Conservation (phyloP, 2,888 invertebrate genomes). For the Nymphalis polychloros region DNA sequence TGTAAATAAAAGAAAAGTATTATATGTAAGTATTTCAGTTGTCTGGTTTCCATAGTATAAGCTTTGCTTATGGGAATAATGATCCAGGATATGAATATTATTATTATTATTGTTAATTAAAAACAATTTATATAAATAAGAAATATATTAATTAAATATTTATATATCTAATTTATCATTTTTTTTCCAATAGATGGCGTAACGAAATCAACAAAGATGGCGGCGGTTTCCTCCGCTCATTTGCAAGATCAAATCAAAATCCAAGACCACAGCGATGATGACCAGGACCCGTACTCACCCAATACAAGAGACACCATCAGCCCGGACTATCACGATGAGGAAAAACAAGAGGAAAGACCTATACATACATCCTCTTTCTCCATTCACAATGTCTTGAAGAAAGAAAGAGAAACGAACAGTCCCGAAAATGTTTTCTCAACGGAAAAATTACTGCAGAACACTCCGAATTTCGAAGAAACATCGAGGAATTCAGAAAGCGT, state of each 20-base stretch:
- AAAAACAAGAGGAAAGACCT: constrained; percentile 61
- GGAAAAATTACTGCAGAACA: constrained; percentile 72
- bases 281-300: constrained; percentile 68
- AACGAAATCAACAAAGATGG: constrained; percentile 61
- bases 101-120: too few relatives aligned
- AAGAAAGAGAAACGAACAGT: constrained; percentile 71
- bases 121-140: too few relatives aligned
- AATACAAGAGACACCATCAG: constrained; percentile 69
- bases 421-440: constrained; percentile 78
- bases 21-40: too few relatives aligned
- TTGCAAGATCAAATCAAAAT: constrained; percentile 70
- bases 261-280: constrained; percentile 74
- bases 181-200: constrained; percentile 70
- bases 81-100: too few relatives aligned
- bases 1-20: too few relatives aligned
- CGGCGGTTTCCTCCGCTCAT: constrained; percentile 73
- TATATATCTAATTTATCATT: neutral
- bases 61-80: too few relatives aligned
- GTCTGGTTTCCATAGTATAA: too few relatives aligned
- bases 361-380: constrained; percentile 71
- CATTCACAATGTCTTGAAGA: constrained; percentile 77
- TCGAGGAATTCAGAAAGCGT: constrained; percentile 62
- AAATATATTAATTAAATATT: too few relatives aligned
- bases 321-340: constrained; percentile 70
- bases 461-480: constrained; percentile 68